Percentiles rank a stretch among this genome's conserved stretches.
Conservation (phyloP, 1,140 invertebrate genomes). For the Aphelenchoides avenae region DNA sequence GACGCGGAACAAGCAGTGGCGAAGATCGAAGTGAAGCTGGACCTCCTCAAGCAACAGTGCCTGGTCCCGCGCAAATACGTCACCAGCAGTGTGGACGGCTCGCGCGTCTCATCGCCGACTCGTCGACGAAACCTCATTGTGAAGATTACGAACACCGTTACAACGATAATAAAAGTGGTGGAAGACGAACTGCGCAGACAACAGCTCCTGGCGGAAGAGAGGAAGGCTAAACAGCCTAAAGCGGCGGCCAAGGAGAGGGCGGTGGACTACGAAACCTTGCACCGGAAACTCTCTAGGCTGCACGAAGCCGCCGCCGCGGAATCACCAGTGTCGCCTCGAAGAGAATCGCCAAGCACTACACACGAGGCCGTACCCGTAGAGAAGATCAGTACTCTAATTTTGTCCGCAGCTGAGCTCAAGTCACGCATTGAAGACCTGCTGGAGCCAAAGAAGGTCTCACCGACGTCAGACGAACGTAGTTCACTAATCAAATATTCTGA, state of each 20-base stretch:
- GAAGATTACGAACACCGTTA: conserved; percentile 28
- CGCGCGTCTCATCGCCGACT: conserved; percentile 5
- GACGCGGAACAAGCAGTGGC: conserved; percentile 6
- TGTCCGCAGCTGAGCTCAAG: too few species aligned
- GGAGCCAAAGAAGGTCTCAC: too few species aligned
- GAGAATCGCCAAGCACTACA: too few species aligned
- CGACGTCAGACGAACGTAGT: too few species aligned
- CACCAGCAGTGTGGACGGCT: conserved; percentile 28
- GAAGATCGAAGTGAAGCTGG: conserved; percentile 22
- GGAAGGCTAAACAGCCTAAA: background rate
- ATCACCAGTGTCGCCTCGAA: too few species aligned
- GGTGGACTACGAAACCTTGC: conserved; percentile 10
- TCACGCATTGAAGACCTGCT: too few species aligned
- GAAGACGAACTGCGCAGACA: background rate
- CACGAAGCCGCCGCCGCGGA: conserved; percentile 19
- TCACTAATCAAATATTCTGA: too few species aligned
- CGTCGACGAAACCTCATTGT: conserved; percentile 13
- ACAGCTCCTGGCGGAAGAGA: too few species aligned
- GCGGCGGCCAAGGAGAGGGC: background rate
- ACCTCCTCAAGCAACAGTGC: conserved; percentile 33
- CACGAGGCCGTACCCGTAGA: too few species aligned
- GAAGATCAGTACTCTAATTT: too few species aligned
- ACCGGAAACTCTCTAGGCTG: conserved; percentile 18
- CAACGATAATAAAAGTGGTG: conserved; percentile 25
- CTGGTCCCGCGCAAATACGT: conserved; percentile 17